phyloP scores from a whole-genome alignment of 2,888 invertebrate genomes.

The Epinotia ramella region DNA sequence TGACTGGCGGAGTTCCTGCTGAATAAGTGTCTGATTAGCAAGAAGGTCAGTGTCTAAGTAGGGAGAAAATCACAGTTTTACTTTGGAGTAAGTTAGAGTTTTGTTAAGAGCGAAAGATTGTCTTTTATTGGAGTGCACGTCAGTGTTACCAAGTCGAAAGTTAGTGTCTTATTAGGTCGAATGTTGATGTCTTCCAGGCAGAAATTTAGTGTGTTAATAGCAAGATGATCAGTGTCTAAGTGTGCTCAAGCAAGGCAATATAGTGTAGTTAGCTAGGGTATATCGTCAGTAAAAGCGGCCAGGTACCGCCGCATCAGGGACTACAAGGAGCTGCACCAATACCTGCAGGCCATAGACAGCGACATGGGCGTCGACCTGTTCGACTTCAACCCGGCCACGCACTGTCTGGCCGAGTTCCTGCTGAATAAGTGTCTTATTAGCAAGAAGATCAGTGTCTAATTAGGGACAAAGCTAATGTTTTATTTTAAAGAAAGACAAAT shows the following conservation, averaged over 20 bases:
- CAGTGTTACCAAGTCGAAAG: no score
- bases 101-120: no score
- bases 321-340: slow-evolving; percentile 90
- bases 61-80: not conserved
- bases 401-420: slow-evolving; percentile 93
- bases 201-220: no score
- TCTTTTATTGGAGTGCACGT: no score
- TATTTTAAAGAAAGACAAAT: no score
- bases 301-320: slow-evolving; percentile 89
- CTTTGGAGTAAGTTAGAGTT: no score
- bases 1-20: slow-evolving; percentile 94
- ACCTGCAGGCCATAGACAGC: slow-evolving; percentile 88
- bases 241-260: no score
- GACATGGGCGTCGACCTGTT: slow-evolving; percentile 95
- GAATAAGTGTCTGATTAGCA: slow-evolving; percentile 86
- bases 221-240: no score
- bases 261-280: no score
- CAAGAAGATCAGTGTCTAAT: slow-evolving; percentile 81
- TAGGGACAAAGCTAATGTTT: no score
- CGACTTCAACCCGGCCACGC: slow-evolving; percentile 92
- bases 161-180: no score
- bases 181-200: not conserved
- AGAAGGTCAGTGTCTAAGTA: not conserved
- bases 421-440: slow-evolving; percentile 87
- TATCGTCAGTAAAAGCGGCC: no score